phyloP scores from a whole-genome alignment of 2,888 invertebrate genomes.

The Lissonota sp. region DNA sequence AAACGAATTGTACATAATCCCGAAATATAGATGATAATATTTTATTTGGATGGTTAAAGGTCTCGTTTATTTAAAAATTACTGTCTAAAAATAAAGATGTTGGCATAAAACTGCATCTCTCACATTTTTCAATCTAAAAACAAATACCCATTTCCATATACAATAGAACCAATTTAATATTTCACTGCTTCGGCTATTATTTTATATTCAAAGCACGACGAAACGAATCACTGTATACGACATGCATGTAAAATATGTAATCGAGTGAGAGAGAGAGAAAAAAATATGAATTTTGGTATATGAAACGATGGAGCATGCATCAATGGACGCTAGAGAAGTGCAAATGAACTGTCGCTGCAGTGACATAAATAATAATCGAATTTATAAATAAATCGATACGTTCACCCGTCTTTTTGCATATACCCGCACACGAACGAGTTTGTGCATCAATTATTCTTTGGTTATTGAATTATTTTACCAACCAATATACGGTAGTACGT shows the following conservation, averaged over 20 bases:
- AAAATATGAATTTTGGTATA: background rate
- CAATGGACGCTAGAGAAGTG: slow-evolving; percentile 12
- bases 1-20: too few species aligned
- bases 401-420: background rate
- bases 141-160: too few species aligned
- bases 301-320: background rate
- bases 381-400: slow-evolving; percentile 41
- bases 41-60: too few species aligned
- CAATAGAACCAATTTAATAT: too few species aligned
- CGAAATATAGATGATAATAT: too few species aligned
- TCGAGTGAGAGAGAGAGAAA: slow-evolving; percentile 2
- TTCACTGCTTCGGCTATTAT: too few species aligned
- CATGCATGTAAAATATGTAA: background rate
- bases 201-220: too few species aligned
- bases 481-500: too few species aligned
- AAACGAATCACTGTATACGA: background rate
- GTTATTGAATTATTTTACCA: slow-evolving; percentile 32
- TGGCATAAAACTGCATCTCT: too few species aligned
- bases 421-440: background rate
- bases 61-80: too few species aligned
- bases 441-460: slow-evolving; percentile 28
- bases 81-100: too few species aligned
- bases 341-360: slow-evolving; percentile 27
- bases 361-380: slow-evolving; percentile 53
- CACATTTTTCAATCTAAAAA: too few species aligned